These are phyloP conservation scores for Zosterops pallidus DNA, from an alignment of 2,113 vertebrate species.

Conservation along the genomic window DNA sequence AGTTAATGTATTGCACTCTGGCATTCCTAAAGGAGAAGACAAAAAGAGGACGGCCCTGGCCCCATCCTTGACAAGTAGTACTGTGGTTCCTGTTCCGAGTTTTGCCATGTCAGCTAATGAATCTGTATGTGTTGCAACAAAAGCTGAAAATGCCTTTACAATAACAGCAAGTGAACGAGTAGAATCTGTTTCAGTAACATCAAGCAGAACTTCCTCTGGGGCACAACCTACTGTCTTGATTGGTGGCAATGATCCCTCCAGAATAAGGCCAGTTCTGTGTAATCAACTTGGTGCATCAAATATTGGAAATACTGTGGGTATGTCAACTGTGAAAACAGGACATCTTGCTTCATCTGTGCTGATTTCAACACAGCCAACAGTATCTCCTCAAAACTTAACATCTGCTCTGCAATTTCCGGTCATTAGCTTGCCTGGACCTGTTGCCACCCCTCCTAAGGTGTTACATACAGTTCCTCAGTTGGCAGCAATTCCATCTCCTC, in stretches of 20 bases:
- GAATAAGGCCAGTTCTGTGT: slow-evolving; percentile 62
- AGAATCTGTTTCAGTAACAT: slow-evolving; percentile 60
- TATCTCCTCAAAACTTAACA: slow-evolving; percentile 64
- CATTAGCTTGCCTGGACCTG: slow-evolving; percentile 68
- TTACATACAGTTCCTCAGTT: slow-evolving; percentile 60
- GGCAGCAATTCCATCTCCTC: slow-evolving; percentile 46
- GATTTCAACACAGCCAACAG: slow-evolving; percentile 76
- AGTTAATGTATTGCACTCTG: slow-evolving; percentile 76
- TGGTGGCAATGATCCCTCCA: slow-evolving; percentile 67
- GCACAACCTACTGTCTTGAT: slow-evolving; percentile 48
- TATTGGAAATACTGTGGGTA: slow-evolving; percentile 73
- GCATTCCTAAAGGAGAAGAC: slow-evolving; percentile 70
- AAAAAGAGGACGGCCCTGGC: slow-evolving; percentile 26
- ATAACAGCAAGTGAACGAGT: slow-evolving; percentile 48
- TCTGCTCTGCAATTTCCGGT: slow-evolving; percentile 74
- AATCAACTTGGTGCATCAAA: slow-evolving; percentile 63
- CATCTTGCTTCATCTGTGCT: slow-evolving; percentile 85
- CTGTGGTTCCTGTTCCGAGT: slow-evolving; percentile 54
- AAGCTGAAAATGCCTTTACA: slow-evolving; percentile 54
- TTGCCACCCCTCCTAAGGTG: slow-evolving; percentile 36
- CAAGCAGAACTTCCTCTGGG: slow-evolving; percentile 44
- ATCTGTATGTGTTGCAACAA: slow-evolving; percentile 49
- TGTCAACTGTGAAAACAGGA: slow-evolving; percentile 84
- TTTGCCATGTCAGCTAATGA: slow-evolving; percentile 56
- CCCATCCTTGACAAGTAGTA: slow-evolving; percentile 39